phyloP scores from a whole-genome alignment of 2,888 invertebrate species.

The Enoplolaimus lenunculus region DNA sequence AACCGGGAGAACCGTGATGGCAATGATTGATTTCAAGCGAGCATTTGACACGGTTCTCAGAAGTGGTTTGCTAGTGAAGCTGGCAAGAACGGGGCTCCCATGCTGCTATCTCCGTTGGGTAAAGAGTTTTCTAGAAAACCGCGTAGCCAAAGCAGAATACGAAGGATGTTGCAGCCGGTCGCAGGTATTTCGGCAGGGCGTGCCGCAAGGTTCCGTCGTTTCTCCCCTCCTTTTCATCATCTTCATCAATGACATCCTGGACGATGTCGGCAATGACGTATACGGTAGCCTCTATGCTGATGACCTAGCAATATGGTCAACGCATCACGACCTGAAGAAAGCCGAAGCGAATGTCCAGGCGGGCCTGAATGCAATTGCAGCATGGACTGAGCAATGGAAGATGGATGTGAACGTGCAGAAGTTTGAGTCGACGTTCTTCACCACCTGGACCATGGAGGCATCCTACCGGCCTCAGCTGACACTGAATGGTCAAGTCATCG shows the following conservation, averaged over 20 bases:
- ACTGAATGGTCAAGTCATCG: not conserved
- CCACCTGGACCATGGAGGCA: not conserved
- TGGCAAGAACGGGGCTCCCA: not conserved
- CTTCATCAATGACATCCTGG: not conserved
- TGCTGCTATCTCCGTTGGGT: not conserved
- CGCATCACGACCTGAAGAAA: not conserved
- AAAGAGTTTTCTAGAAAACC: not conserved
- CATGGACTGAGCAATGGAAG: not conserved
- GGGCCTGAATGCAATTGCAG: not conserved
- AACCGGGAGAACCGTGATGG: not conserved
- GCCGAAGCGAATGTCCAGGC: not conserved
- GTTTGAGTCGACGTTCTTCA: not conserved
- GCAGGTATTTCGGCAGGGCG: not conserved
- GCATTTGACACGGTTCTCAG: not conserved
- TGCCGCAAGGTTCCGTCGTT: not conserved
- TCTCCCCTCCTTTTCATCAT: conserved; percentile 4
- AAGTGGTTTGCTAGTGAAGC: not conserved
- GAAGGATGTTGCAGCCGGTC: not conserved
- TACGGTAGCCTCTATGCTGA: not conserved
- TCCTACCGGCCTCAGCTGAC: not conserved
- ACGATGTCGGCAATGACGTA: not conserved
- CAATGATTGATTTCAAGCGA: not conserved
- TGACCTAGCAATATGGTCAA: conserved; percentile 12
- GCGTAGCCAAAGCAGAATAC: not conserved
- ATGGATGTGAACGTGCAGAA: not conserved